Percentiles rank a stretch among this genome's conserved stretches.
Evolutionary conservation across 2,113 vertebrate species (phyloP).

Genomic region (Albula goreensis): DNA sequence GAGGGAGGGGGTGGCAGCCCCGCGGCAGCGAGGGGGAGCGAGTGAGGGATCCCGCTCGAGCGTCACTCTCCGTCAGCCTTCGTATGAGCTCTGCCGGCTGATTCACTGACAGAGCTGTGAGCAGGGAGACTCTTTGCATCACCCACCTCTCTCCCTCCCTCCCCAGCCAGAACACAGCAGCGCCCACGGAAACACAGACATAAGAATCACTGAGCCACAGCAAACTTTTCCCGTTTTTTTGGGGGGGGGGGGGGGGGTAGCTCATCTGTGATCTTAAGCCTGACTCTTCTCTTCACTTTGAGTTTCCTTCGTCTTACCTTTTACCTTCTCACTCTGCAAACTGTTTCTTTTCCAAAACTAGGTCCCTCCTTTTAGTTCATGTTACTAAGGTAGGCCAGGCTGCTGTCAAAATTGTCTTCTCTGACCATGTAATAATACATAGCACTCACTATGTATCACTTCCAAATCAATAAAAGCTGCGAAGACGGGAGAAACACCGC

Average conservation of each 20-base stretch:
- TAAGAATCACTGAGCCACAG: not conserved
- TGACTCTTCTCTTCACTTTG: not conserved
- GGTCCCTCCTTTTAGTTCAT: not conserved
- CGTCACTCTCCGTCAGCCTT: conserved; percentile 3
- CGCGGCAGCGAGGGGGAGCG: not conserved
- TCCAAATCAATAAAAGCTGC: too few relatives aligned
- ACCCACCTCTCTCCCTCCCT: not conserved
- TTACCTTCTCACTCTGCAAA: not conserved
- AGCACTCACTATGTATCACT: too few relatives aligned
- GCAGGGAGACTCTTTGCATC: not conserved
- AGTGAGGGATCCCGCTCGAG: not conserved
- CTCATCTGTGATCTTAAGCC: not conserved
- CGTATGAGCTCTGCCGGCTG: not conserved
- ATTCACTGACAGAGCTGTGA: not conserved
- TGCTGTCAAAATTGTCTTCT: too few relatives aligned
- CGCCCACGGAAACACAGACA: not conserved
- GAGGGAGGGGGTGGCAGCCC: not conserved
- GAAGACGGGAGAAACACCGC: too few relatives aligned
- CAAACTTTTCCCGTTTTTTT: not conserved
- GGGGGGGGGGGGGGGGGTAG: not conserved
- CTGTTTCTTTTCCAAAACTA: not conserved
- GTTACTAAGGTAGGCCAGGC: too few relatives aligned
- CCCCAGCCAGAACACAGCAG: not conserved
- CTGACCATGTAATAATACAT: too few relatives aligned
- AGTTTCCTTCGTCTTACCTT: not conserved